Conservation (phyloP, 1,140 invertebrate genomes). For the Bradynema listronoti region DNA sequence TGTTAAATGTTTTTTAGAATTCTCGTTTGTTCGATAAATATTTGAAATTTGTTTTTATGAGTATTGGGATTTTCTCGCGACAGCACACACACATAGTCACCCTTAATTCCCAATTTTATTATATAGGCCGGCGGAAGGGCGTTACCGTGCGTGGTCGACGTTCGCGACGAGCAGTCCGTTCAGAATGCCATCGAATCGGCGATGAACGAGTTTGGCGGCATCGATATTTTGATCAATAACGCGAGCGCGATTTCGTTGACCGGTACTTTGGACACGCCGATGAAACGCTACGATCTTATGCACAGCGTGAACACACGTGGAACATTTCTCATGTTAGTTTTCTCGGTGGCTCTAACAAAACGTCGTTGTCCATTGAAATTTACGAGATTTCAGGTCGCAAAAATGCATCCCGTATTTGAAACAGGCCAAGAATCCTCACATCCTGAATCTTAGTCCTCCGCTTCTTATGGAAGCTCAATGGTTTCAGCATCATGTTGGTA, state of each 20-base stretch:
- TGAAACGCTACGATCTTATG: slow-evolving; percentile 94
- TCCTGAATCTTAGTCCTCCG: slow-evolving; percentile 89
- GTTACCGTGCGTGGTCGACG: slow-evolving; percentile 85
- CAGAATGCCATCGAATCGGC: slow-evolving; percentile 75
- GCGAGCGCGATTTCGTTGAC: slow-evolving; percentile 87
- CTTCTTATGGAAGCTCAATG: slow-evolving; percentile 79
- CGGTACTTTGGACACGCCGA: slow-evolving; percentile 72
- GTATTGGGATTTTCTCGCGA: slow-evolving; percentile 1
- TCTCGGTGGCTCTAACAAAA: neutral
- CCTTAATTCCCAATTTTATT: too few relatives aligned
- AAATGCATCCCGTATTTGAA: slow-evolving; percentile 79
- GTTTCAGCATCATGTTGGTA: slow-evolving; percentile 77
- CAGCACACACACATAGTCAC: too few relatives aligned
- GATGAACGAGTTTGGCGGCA: slow-evolving; percentile 85
- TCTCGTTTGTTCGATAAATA: neutral
- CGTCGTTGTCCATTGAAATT: slow-evolving; percentile 1
- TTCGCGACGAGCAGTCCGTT: slow-evolving; percentile 77
- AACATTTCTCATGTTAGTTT: slow-evolving; percentile 74
- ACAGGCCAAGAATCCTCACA: slow-evolving; percentile 84
- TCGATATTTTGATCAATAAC: slow-evolving; percentile 72
- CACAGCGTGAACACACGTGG: slow-evolving; percentile 81
- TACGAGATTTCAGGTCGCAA: slow-evolving; percentile 69
- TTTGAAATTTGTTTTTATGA: neutral
- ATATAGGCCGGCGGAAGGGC: slow-evolving; percentile 89
- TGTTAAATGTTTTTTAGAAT: too few relatives aligned